Percentiles rank a stretch among this genome's conserved stretches.
phyloP scores from a whole-genome alignment of 2,888 invertebrate genomes.

The Panzeria rudis region DNA sequence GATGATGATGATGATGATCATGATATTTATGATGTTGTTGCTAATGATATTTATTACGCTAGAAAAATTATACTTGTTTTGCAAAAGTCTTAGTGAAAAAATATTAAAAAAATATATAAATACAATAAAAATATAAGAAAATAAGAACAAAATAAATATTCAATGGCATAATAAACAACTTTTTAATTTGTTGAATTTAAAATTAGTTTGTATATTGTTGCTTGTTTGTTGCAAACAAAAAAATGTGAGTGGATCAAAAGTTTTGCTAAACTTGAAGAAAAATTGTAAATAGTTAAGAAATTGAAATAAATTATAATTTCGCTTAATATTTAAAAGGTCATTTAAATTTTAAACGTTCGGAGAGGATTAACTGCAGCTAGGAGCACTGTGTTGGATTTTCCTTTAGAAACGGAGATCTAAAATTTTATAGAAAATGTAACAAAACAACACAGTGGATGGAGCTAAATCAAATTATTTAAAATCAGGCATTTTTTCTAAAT shows the following conservation, averaged over 20 bases:
- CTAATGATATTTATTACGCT: slow-evolving; percentile 38
- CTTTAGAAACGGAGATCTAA: too few relatives aligned
- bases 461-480: too few relatives aligned
- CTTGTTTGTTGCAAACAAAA: too few relatives aligned
- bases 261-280: slow-evolving; percentile 8
- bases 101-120: neutral
- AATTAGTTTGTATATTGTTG: slow-evolving; percentile 7
- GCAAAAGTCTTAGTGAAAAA: slow-evolving; percentile 4
- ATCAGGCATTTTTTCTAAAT: too few relatives aligned
- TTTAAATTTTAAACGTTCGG: neutral
- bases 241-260: neutral
- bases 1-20: slow-evolving; percentile 17
- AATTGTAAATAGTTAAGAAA: slow-evolving; percentile 12
- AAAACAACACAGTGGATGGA: too few relatives aligned
- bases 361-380: too few relatives aligned
- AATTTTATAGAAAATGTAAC: too few relatives aligned
- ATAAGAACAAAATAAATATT: slow-evolving; percentile 45
- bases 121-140: neutral
- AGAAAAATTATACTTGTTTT: slow-evolving; percentile 25
- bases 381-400: neutral
- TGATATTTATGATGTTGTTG: too few relatives aligned
- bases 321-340: neutral
- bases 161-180: slow-evolving; percentile 60
- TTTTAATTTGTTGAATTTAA: slow-evolving; percentile 50
- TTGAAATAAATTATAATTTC: neutral